phyloP scores from a whole-genome alignment of 2,888 invertebrate species.

The Molorchus minor region DNA sequence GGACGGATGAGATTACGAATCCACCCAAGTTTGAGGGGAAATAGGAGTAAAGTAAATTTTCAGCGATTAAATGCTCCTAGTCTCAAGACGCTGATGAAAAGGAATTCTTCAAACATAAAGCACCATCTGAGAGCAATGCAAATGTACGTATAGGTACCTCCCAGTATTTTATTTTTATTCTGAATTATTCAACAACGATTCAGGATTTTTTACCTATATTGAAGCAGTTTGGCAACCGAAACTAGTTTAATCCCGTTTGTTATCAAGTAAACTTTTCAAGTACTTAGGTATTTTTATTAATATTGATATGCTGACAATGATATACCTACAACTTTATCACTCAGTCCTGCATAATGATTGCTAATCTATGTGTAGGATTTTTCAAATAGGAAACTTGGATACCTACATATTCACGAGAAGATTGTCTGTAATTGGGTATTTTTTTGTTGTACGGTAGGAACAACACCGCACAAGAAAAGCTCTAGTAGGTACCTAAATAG shows the following conservation, averaged over 20 bases:
- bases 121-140: constrained; percentile 59
- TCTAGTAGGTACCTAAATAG: no score
- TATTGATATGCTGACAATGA: no score
- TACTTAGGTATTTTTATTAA: no score
- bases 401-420: no score
- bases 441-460: no score
- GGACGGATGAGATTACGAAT: constrained; percentile 53
- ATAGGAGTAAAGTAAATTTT: constrained; percentile 49
- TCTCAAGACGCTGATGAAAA: constrained; percentile 56
- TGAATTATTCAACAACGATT: no score
- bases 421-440: no score
- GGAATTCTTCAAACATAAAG: constrained; percentile 54
- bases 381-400: not conserved
- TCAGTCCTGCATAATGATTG: not conserved
- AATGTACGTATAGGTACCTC: constrained; percentile 54
- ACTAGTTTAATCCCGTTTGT: constrained; percentile 16
- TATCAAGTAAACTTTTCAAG: not conserved
- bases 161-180: not conserved
- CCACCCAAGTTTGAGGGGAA: constrained; percentile 49
- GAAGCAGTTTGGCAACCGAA: constrained; percentile 9
- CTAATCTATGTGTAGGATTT: not conserved
- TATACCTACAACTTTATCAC: no score
- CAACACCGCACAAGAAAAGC: no score
- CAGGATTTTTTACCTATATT: no score
- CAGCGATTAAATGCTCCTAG: constrained; percentile 49